Evolutionary conservation across 1,140 invertebrate genomes (phyloP), one percentile per base, ranked within the genome.

Genomic region (Scaptomyza graminum): DNA sequence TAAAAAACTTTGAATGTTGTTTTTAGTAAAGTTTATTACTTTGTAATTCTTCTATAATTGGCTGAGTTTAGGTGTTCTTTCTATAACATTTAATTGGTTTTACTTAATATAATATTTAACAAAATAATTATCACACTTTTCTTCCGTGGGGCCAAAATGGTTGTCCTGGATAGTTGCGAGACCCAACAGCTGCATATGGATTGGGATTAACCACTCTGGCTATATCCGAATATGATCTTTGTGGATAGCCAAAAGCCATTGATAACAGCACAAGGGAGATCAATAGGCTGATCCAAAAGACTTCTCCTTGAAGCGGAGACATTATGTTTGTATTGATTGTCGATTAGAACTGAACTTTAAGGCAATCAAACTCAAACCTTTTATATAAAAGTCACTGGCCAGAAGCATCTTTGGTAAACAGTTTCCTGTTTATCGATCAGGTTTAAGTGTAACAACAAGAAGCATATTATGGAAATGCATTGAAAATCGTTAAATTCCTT

Each of bases 121-220:
- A 9, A 34, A 2, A 34, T 34, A 9, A 1, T 2, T 8, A 34
- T 34, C 31, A 34, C 31, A 34, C 7, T 34, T 34, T 34, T 34
- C 31, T 8, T 6, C 31, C 31, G 9, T 34, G 31, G 9, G 6
- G 75, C 71, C 79, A 87, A 44, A 90, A 90, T 1, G 89, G 89
- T 11, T 87, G 84, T 34, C 72, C 79, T 9, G 84, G 90, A 77
- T 76, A 90, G 5, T 66, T 73, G 5, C 72, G 54, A 1, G 82
- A 54, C 13, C 83, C 82, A 5, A 72, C 60, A 15, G 66, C 69
- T 8, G 66, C 75, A 59, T 88, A 88, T 3, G 54, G 90, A 59
- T 90, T 74, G 1, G 90, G 90, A 73, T 91, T 91, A 0, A 84
- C 28, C 3, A 91, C 90, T 5, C 77, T 63, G 5, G 83, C 83